A percentile compares a stretch with the other conserved stretches of the same genome.
Conservation (phyloP, 2,888 invertebrate species). For the Unio delphinus region DNA sequence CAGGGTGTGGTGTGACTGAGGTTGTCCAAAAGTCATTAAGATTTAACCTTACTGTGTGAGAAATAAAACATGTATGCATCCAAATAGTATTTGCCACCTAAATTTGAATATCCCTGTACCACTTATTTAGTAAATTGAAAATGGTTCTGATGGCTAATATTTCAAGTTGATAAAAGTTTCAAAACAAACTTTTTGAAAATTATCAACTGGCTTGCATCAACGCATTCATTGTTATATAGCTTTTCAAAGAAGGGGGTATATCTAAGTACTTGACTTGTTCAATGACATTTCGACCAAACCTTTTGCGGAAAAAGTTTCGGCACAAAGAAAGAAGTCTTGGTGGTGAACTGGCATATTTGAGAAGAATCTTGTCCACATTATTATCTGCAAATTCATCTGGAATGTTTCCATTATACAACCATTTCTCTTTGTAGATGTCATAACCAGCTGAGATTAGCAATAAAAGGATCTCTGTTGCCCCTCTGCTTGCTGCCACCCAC, state of each 20-base stretch:
- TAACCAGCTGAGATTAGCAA: constrained; percentile 53
- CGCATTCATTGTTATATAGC: constrained; percentile 35
- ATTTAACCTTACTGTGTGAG: too few species aligned
- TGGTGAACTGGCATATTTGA: constrained; percentile 37
- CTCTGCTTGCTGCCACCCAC: constrained; percentile 46
- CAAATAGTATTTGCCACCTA: too few species aligned
- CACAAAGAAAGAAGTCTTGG: constrained; percentile 45
- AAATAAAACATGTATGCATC: too few species aligned
- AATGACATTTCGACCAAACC: constrained; percentile 31
- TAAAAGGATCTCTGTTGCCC: constrained; percentile 31
- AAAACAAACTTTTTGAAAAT: too few species aligned
- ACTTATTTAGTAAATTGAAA: too few species aligned
- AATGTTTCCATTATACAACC: constrained; percentile 40
- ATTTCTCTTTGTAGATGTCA: constrained; percentile 45
- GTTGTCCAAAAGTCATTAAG: too few species aligned
- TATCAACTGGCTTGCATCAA: constrained; percentile 9
- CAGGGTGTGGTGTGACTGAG: too few species aligned
- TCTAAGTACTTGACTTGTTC: constrained; percentile 31
- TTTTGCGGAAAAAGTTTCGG: constrained; percentile 42
- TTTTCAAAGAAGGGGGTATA: constrained; percentile 45
- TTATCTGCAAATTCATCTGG: constrained; percentile 15
- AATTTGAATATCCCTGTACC: too few species aligned
- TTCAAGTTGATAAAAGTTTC: too few species aligned
- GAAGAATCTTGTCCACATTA: constrained; percentile 19
- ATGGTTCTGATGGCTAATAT: too few species aligned